Evolutionary conservation across 1,140 invertebrate species (phyloP).

Genomic region (Caenorhabditis remanei): DNA sequence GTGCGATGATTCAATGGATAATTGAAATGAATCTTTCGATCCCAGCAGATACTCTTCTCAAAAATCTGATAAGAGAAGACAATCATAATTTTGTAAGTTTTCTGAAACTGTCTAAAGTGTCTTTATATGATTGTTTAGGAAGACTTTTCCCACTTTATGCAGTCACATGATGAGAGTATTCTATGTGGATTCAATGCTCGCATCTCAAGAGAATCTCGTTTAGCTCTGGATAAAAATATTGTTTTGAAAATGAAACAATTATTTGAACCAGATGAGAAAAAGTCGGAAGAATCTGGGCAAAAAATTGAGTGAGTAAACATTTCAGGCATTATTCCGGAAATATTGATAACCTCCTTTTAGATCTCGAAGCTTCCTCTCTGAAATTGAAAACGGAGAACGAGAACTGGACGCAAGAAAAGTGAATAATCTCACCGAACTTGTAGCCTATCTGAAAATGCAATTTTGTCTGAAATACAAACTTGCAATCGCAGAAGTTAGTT

Average conservation of each 20-base stretch:
- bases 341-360: neutral
- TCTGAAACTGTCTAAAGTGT: neutral
- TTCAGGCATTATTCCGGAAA: neutral
- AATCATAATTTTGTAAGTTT: slow-evolving; percentile 38
- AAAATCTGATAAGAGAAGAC: slow-evolving; percentile 26
- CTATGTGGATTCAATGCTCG: slow-evolving; percentile 31
- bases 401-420: slow-evolving; percentile 6
- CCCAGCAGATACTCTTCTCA: slow-evolving; percentile 37
- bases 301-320: neutral
- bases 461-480: slow-evolving; percentile 19
- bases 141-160: slow-evolving; percentile 32
- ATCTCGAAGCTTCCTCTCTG: neutral
- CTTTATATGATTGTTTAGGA: neutral
- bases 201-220: slow-evolving; percentile 3
- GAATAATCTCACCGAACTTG: neutral
- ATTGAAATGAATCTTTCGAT: slow-evolving; percentile 9
- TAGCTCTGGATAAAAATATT: neutral
- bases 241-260: neutral
- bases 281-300: neutral
- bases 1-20: slow-evolving; percentile 37
- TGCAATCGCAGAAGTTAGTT: slow-evolving; percentile 3
- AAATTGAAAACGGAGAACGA: neutral
- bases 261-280: neutral
- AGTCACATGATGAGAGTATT: slow-evolving; percentile 39
- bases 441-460: neutral